Base-by-base conservation (phyloP, 2,888 invertebrate genomes). In the Helobdella robusta region DNA sequence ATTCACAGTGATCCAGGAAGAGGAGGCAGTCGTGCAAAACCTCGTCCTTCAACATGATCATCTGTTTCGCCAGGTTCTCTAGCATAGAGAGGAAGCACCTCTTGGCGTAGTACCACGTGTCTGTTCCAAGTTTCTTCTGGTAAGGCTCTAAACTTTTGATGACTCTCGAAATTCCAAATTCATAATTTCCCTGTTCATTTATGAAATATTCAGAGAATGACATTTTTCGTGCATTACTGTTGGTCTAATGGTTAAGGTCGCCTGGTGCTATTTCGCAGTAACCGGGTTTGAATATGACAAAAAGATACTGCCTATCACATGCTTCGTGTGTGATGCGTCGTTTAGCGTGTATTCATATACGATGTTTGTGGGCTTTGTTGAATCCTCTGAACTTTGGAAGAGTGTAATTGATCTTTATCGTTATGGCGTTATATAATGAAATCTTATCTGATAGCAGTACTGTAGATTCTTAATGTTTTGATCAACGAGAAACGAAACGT, bases 91-190 rank as follows among this genome's bases (percentile, higher is more conserved):
- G 81, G 77, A 97, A 90, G 77, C 94, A 95, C 68, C 95, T 84
- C 78, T 97, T 97, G 1, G 94, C 90, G 77, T 97, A 95, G 78
- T 91, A 88, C 98, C 98, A 98, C 2, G 98, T 98, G 76, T 98
- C 97, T 0, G 94, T 92, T 20, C 97, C 95, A 8, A 98, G 83
- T 76, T 95, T 89, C 79, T 90, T 90, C 76, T 89, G 88, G 74
- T 89, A 91, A 0, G 93, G 93, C 75, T 93, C 91, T 67, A 98
- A 81, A 46, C 95, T 95, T 80, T 97, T 95, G 76, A 97, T 93
- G 0, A 98, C 91, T 68, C 97, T 84, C 0, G 94, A 93, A 73
- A 98, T 89, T 0, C 98, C 98, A 80, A 98, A 98, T 79, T 98
- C 97, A 75, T 93, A 98, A 81, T 98, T 98, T 0, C 94, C 94